Conservation (phyloP, 2,888 invertebrate genomes). For the Cyaniris semiargus region DNA sequence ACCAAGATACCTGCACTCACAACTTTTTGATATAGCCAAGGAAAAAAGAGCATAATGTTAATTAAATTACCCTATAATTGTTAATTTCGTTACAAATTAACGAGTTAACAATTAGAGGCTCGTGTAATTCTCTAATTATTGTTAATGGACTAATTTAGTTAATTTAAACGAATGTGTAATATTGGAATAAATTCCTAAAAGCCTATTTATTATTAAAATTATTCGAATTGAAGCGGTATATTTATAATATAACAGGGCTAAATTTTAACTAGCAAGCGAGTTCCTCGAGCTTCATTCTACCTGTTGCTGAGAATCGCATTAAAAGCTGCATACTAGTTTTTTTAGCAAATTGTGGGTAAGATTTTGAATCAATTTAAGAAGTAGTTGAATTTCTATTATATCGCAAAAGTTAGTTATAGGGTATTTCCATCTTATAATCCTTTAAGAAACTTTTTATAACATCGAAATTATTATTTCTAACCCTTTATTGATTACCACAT, state of each 20-base stretch:
- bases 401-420: no score
- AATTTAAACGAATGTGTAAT: background rate
- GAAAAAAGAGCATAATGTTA: background rate
- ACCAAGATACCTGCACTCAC: background rate
- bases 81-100: background rate
- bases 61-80: background rate
- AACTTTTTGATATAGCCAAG: background rate
- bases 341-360: background rate
- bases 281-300: background rate
- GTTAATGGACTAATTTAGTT: background rate
- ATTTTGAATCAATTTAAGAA: background rate
- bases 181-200: background rate
- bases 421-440: no score
- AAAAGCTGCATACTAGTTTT: background rate
- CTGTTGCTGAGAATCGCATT: background rate
- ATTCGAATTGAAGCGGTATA: background rate
- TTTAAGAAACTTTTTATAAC: no score
- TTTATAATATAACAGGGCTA: background rate
- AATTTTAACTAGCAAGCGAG: background rate
- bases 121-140: background rate
- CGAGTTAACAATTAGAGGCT: background rate
- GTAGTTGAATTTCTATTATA: background rate
- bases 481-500: no score
- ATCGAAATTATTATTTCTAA: no score
- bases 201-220: background rate